These are phyloP conservation scores for Rhombomys opimus DNA, from an alignment of 2,113 vertebrate genomes.

Conservation along the genomic window DNA sequence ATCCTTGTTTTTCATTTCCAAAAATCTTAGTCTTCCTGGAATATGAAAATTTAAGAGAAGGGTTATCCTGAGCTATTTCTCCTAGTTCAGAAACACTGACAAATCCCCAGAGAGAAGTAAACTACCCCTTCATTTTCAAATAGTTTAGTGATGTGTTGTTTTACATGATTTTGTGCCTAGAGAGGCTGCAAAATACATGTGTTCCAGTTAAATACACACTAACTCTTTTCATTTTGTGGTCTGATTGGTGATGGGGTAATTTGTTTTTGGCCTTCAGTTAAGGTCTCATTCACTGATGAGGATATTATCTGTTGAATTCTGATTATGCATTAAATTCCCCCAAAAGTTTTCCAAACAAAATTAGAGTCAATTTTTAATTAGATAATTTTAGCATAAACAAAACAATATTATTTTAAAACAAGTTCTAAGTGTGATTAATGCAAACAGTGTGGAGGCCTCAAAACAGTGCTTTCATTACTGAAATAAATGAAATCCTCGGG, in stretches of 20 bases:
- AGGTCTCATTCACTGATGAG: constrained; percentile 60
- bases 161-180: constrained; percentile 75
- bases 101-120: constrained; percentile 51
- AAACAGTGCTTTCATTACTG: constrained; percentile 46
- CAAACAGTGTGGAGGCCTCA: constrained; percentile 18
- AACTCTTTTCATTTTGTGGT: constrained; percentile 69
- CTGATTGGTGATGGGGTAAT: constrained; percentile 58
- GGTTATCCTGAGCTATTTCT: constrained; percentile 15
- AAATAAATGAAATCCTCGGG: constrained; percentile 35
- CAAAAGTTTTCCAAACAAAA: constrained; percentile 45
- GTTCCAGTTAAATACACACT: constrained; percentile 75
- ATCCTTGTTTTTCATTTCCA: constrained; percentile 8
- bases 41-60: neutral
- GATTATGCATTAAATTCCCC: constrained; percentile 53
- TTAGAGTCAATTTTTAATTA: constrained; percentile 57
- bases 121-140: constrained; percentile 66
- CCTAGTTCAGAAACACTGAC: neutral
- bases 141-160: constrained; percentile 63
- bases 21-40: neutral
- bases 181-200: constrained; percentile 59
- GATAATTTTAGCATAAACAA: constrained; percentile 25
- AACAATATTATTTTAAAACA: constrained; percentile 56
- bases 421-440: constrained; percentile 10
- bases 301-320: constrained; percentile 64
- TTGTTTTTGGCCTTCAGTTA: constrained; percentile 68